phyloP scores from a whole-genome alignment of 2,113 vertebrate genomes.

The Macrotus californicus region DNA sequence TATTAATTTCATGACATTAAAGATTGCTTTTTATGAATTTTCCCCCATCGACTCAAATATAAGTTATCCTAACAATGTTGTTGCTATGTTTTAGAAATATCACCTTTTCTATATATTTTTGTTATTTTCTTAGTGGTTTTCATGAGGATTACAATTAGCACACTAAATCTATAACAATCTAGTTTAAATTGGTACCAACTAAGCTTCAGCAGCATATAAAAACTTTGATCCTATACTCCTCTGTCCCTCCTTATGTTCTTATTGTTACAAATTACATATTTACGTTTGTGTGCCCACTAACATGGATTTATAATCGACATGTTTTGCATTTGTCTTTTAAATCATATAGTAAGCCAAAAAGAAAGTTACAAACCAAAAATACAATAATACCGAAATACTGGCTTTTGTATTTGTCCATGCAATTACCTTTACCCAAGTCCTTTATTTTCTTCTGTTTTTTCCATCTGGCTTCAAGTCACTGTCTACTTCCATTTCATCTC shows the following conservation, averaged over 20 bases:
- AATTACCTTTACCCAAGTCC: background rate
- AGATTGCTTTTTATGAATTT: background rate
- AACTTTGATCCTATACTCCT: background rate
- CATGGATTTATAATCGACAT: background rate
- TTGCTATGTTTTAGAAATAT: background rate
- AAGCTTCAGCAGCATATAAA: background rate
- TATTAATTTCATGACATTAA: background rate
- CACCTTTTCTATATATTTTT: background rate
- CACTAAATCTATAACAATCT: background rate
- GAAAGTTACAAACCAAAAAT: background rate
- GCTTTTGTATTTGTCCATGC: background rate
- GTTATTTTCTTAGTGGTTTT: background rate
- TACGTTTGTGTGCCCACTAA: background rate
- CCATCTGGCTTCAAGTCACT: background rate
- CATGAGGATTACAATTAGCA: background rate
- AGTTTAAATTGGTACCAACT: background rate
- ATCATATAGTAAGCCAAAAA: background rate
- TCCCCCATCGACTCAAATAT: background rate
- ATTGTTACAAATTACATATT: background rate
- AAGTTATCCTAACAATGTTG: background rate
- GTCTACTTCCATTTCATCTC: background rate
- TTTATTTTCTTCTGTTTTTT: background rate
- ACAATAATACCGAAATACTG: background rate
- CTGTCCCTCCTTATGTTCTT: background rate
- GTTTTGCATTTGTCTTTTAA: background rate